These are phyloP conservation scores for Apogon hyalosoma DNA, from an alignment of 2,797 vertebrate genomes.

Conservation along the genomic window DNA sequence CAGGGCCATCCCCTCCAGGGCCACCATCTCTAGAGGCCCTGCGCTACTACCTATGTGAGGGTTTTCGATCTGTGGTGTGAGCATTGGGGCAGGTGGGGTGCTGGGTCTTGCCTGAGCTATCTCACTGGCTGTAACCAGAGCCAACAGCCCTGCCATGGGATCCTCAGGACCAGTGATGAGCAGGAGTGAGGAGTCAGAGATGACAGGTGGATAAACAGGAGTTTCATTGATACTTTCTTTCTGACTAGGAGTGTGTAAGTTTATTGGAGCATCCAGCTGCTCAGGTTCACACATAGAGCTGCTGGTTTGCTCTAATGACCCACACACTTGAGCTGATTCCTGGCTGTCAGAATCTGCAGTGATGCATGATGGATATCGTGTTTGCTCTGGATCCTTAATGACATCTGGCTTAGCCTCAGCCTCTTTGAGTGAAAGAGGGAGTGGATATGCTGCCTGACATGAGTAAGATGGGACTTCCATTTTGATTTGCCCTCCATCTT, in stretches of 20 bases:
- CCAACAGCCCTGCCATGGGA: constrained; percentile 94
- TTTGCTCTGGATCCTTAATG: constrained; percentile 61
- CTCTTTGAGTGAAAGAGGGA: constrained; percentile 69
- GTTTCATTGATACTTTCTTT: constrained; percentile 67
- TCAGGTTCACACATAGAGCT: constrained; percentile 29
- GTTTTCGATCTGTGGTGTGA: constrained; percentile 46
- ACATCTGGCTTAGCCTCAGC: constrained; percentile 73
- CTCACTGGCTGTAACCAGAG: constrained; percentile 90
- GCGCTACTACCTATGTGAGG: constrained; percentile 70
- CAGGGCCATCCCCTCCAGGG: constrained; percentile 93
- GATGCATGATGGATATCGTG: constrained; percentile 63
- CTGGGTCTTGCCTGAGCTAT: constrained; percentile 87
- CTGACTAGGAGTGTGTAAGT: constrained; percentile 23
- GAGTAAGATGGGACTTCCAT: constrained; percentile 66
- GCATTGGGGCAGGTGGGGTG: constrained; percentile 59
- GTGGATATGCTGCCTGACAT: constrained; percentile 77
- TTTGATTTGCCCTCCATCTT: constrained; percentile 75
- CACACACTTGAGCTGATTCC: constrained; percentile 23
- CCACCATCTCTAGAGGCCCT: constrained; percentile 86
- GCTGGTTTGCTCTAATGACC: constrained; percentile 24
- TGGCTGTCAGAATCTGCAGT: constrained; percentile 35
- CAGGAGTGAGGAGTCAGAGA: constrained; percentile 58
- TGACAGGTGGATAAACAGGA: constrained; percentile 46
- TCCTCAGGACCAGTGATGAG: constrained; percentile 83
- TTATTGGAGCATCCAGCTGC: constrained; percentile 37